phyloP scores from a whole-genome alignment of 1,140 invertebrate genomes.

The Musca domestica region DNA sequence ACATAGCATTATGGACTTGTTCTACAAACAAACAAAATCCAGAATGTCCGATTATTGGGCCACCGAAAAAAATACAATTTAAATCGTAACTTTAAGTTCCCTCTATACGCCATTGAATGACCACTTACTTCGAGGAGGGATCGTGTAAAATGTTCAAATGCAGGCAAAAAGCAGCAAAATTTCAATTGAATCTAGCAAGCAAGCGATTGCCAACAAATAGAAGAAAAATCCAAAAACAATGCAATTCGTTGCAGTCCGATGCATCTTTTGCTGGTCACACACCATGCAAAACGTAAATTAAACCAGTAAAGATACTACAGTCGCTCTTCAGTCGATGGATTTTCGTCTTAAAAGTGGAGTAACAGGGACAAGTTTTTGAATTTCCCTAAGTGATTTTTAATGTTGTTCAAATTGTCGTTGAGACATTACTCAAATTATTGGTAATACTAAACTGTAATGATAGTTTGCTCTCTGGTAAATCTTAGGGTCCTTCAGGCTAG shows the following conservation, averaged over 20 bases:
- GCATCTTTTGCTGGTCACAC: too few relatives aligned
- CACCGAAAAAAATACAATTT: too few relatives aligned
- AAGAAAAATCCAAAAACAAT: too few relatives aligned
- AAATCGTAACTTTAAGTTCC: too few relatives aligned
- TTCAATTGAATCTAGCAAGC: slow-evolving; percentile 3
- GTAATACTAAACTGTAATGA: slow-evolving; percentile 12
- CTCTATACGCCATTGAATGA: too few relatives aligned
- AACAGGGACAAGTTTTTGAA: neutral
- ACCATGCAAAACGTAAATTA: slow-evolving; percentile 18
- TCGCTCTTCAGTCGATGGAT: neutral
- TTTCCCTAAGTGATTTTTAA: neutral
- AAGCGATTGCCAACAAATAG: too few relatives aligned
- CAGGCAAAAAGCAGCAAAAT: neutral
- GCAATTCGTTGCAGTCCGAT: too few relatives aligned
- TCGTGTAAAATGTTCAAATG: slow-evolving; percentile 16
- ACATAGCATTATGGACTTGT: slow-evolving; percentile 17
- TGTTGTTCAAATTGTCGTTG: neutral
- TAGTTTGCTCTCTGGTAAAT: neutral
- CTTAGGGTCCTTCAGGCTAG: too few relatives aligned
- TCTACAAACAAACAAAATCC: too few relatives aligned
- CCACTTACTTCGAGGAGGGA: neutral
- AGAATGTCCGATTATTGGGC: too few relatives aligned
- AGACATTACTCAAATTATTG: neutral
- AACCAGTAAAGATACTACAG: neutral
- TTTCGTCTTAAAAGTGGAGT: neutral